Base-by-base conservation (phyloP, 2,113 vertebrate genomes). In the Peromyscus polionotus region DNA sequence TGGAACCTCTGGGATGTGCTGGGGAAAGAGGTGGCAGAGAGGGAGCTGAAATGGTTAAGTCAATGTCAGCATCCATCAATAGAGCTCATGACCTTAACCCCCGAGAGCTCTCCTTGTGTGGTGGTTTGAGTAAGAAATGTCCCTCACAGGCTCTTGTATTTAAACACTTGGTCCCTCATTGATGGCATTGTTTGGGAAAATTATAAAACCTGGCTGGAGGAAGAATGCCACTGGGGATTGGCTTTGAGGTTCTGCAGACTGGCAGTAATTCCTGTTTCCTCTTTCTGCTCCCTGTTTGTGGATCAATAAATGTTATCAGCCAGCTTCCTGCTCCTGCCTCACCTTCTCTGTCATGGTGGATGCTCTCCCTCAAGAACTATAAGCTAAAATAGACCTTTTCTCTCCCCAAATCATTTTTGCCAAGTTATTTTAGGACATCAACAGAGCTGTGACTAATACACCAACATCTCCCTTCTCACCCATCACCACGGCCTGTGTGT, bases 1-100 rank as follows among this genome's bases (percentile, higher is more conserved):
- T 4, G 31, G 89, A 7, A 2, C 5, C 19, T 24, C 8, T 9
- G n/a, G 10, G 2, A 48, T 20, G 63, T 0, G 3, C 1, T 10
- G 54, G 63, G 14, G 59, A 48, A 20, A 73, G 51, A 24, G 51
- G 0, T 45, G 45, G 76, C 3, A 2, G 68, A 79, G 10, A 79
- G 10, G 36, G 48, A 45, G 42, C 28, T 3, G 45, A 16, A 83
- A n/a, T 17, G 14, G 65, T 1, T 17, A 20, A 26, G 73, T 85
- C 70, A 26, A 3, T 1, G 28, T 1, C 28, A 77, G 4, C n/a
- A 4, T 16, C 61, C 75, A 10, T 26, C 26, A 7, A 51, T 22
- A 65, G 45, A 90, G 51, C 39, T 26, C 90, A 16, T 4, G 33
- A n/a, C 31, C 61, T 96, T 19, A 26, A 31, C 7, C n/a, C 57